Conservation (phyloP, 1,140 invertebrate species). For the Drosophila lowei region DNA sequence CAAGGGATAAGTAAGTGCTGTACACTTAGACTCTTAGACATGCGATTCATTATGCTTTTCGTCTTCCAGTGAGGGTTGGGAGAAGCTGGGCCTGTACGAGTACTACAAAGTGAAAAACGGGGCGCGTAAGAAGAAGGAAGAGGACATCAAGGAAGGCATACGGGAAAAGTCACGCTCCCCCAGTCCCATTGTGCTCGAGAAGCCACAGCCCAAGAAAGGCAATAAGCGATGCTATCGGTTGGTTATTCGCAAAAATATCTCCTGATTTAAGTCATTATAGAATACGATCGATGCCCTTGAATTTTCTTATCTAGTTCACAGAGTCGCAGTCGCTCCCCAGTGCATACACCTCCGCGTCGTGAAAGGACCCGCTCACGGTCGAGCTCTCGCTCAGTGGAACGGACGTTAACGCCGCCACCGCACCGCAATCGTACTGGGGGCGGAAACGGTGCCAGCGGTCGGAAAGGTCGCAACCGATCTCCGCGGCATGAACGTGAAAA, state of each 20-base stretch:
- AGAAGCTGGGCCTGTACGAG: conserved; percentile 97
- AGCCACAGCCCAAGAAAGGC: conserved; percentile 85
- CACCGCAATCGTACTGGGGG: conserved; percentile 78
- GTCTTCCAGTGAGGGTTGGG: conserved; percentile 95
- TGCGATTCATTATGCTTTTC: conserved; percentile 15
- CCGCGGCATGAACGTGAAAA: conserved; percentile 74
- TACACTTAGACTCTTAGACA: too few species aligned
- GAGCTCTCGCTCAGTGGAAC: conserved; percentile 84
- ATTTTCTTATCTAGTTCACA: conserved; percentile 83
- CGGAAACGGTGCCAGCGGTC: conserved; percentile 36
- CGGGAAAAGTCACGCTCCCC: conserved; percentile 89
- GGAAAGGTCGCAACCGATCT: conserved; percentile 70
- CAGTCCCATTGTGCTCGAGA: conserved; percentile 90
- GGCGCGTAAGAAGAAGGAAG: conserved; percentile 94
- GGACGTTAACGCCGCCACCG: conserved; percentile 49
- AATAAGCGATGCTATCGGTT: conserved; percentile 78
- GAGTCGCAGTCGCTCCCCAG: conserved; percentile 85
- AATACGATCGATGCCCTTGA: background rate
- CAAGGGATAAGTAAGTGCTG: conserved; percentile 92
- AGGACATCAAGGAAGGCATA: conserved; percentile 89
- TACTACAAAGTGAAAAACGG: conserved; percentile 98
- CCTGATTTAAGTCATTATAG: background rate
- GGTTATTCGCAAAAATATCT: background rate
- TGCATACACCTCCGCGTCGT: conserved; percentile 41
- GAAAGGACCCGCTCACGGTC: conserved; percentile 83